phyloP scores from a whole-genome alignment of 2,797 vertebrate genomes.

The Poliocrania exsul region DNA sequence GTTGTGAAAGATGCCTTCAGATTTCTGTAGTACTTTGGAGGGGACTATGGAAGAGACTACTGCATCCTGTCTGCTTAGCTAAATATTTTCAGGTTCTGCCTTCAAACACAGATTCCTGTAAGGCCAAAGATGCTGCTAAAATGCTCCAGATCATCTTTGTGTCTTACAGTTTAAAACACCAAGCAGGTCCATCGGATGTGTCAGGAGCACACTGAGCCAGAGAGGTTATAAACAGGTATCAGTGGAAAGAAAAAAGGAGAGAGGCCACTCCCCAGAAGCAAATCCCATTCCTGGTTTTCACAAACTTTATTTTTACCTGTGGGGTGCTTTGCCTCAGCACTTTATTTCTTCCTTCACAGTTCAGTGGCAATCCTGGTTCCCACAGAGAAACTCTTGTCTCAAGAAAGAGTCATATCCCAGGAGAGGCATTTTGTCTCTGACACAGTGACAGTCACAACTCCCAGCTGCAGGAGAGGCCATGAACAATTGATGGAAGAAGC shows the following conservation, averaged over 20 bases:
- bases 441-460: background rate
- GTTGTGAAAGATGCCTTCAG: background rate
- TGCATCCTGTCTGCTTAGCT: background rate
- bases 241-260: background rate
- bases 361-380: background rate
- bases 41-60: background rate
- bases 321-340: background rate
- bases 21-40: background rate
- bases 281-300: background rate
- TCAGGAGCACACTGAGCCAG: background rate
- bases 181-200: fast-evolving
- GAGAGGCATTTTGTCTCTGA: background rate
- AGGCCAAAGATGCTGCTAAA: background rate
- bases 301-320: background rate
- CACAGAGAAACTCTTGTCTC: background rate
- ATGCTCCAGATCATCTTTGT: background rate
- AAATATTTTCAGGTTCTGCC: background rate
- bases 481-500: background rate
- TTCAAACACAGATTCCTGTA: background rate
- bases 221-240: background rate
- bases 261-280: background rate
- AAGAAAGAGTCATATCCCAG: background rate
- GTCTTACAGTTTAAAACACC: background rate
- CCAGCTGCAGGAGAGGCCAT: background rate
- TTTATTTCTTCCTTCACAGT: background rate